Evolutionary conservation across 2,888 invertebrate genomes (phyloP).

Genomic region (Sesamia inferens): DNA sequence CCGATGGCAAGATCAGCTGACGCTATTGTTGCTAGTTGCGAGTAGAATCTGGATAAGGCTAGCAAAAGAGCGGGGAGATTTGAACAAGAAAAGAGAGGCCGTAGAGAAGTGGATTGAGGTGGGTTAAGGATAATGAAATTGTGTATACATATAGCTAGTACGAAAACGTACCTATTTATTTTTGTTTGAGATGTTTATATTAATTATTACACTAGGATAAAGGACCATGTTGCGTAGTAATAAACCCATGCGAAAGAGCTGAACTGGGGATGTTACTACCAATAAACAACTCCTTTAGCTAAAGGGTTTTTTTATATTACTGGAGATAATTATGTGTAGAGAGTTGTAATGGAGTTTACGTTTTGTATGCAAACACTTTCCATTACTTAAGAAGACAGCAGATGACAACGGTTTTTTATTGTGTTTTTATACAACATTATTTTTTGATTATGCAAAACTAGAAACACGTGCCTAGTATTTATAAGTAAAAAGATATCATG

Average conservation of each 20-base stretch:
- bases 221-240: not conserved
- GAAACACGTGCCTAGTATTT: no score
- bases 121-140: not conserved
- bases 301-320: not conserved
- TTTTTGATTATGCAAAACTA: no score
- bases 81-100: not conserved
- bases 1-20: not conserved
- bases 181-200: not conserved
- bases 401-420: no score
- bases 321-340: not conserved
- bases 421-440: no score
- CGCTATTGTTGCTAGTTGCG: not conserved
- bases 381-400: not conserved
- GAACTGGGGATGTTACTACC: not conserved
- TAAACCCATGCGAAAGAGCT: not conserved
- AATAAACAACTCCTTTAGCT: constrained; percentile 3
- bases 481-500: no score
- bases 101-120: not conserved
- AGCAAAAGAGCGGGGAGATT: not conserved
- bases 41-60: not conserved
- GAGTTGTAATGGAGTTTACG: not conserved
- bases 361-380: not conserved
- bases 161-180: not conserved
- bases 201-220: not conserved
- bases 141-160: not conserved